Base-by-base conservation (phyloP, 2,888 invertebrate species). In the Dasysyrphus tricinctus region DNA sequence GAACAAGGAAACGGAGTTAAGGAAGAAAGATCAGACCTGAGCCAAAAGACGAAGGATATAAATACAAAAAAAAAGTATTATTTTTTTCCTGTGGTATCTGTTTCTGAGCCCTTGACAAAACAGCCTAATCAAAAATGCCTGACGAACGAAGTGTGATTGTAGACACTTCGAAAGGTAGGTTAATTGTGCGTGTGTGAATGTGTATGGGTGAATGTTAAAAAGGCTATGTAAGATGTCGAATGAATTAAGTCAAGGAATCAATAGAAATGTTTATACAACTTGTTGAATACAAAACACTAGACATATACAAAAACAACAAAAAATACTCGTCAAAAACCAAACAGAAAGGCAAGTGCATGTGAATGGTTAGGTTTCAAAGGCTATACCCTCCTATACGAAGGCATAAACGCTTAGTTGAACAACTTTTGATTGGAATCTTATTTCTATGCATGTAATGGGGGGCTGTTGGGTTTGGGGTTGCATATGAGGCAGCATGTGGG, bases 101-200 rank as follows among this genome's bases (percentile, higher is more conserved):
- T 65, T 47, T 65, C 37, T 51, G 19, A 24, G n/a, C 9, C 24
- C 29, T 59, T 44, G 37, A 47, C 16, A 42, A 72, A 65, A 49
- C 34, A 49, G 19, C 42, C 29, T 59, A 12, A 67, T 61, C 67
- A 11, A 88, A 74, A 81, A 89, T 89, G 89, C 88, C 89, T 56
- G 88, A 89, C 80, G 89, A 89, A 74, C 77, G 89, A 37, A 88
- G 88, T 83, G 89, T 88, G 19, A 89, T 88, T 78, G 88, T 88
- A 49, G 89, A 89, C 77, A 84, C 88, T 69, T 73, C 80, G 57
- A 89, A 89, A 89, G 89, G 89, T 89, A 80, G 82, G 88, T 74
- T 51, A 19, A 24, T 32, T 37, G 34, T 14, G 7, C 19, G 1
- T 24, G 24, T 19, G 11, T 3, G 12, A 24, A 19, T 51, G 14